phyloP scores from a whole-genome alignment of 2,113 vertebrate species.

The Lates calcarifer region DNA sequence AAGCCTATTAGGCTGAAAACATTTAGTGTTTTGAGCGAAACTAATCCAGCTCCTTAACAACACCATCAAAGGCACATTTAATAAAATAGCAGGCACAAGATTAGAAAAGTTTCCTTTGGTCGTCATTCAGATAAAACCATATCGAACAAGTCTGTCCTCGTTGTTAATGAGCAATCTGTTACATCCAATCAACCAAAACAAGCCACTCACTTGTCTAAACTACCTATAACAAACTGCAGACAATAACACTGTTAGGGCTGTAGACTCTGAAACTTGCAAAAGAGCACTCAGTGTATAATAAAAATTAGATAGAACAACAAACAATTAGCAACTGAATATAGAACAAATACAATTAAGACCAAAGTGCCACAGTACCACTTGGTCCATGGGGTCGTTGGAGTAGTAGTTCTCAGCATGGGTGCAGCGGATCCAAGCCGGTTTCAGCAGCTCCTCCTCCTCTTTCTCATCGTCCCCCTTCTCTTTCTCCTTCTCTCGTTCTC shows the following conservation, averaged over 20 bases:
- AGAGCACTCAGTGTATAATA: neutral
- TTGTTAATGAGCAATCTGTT: neutral
- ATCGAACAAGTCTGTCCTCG: neutral
- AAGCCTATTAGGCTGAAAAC: neutral
- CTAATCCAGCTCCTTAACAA: neutral
- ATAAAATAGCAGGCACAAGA: neutral
- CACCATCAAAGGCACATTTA: neutral
- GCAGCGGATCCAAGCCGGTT: slow-evolving; percentile 97
- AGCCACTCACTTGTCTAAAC: neutral
- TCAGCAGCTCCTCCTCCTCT: slow-evolving; percentile 92
- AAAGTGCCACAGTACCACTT: slow-evolving; percentile 88
- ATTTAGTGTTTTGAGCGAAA: neutral
- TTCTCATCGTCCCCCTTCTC: slow-evolving; percentile 87
- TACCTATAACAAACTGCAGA: neutral
- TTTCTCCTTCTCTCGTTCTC: slow-evolving; percentile 76
- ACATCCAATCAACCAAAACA: neutral
- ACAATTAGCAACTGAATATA: neutral
- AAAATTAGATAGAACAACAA: neutral
- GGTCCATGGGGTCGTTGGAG: slow-evolving; percentile 98
- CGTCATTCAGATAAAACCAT: neutral
- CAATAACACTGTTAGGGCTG: neutral
- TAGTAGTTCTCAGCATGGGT: slow-evolving; percentile 97
- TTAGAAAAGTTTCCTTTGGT: neutral
- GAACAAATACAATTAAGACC: neutral
- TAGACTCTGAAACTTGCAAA: neutral